Conservation (phyloP, 2,888 invertebrate genomes). For the Pelosia muscerda region DNA sequence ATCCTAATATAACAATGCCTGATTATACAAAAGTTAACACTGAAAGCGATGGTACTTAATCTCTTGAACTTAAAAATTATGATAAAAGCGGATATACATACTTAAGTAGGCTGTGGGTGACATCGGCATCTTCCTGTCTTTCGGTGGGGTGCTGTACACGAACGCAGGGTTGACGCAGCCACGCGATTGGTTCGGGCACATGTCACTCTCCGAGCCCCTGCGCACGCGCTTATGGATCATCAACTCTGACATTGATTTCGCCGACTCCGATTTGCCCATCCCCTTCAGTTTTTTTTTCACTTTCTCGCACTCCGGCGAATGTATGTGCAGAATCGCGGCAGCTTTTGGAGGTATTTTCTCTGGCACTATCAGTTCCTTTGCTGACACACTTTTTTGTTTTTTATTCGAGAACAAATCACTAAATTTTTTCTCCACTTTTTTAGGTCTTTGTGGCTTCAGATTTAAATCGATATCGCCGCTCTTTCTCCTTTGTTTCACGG, state of each 20-base stretch:
- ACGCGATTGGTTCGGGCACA: conserved; percentile 67
- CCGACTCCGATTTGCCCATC: conserved; percentile 78
- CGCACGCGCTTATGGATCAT: conserved; percentile 69
- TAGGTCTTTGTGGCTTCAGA: conserved; percentile 73
- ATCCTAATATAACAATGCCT: not conserved
- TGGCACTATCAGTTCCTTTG: conserved; percentile 80
- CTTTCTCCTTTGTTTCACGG: conserved; percentile 70
- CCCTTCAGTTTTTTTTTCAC: conserved; percentile 75
- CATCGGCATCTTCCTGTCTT: conserved; percentile 77
- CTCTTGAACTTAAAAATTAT: not conserved
- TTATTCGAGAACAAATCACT: conserved; percentile 82
- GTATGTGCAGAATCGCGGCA: conserved; percentile 87
- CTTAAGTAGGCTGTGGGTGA: conserved; percentile 81
- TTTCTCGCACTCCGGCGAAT: conserved; percentile 75
- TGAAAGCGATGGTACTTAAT: not conserved
- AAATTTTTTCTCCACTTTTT: conserved; percentile 81
- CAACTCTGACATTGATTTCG: conserved; percentile 71
- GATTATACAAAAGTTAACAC: not conserved
- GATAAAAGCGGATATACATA: conserved; percentile 67
- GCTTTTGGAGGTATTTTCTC: conserved; percentile 88
- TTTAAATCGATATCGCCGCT: conserved; percentile 80
- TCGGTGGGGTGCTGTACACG: conserved; percentile 84
- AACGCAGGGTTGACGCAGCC: conserved; percentile 82
- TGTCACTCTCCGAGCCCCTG: conserved; percentile 82
- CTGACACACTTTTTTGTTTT: conserved; percentile 78